Base-by-base conservation (phyloP, 2,888 invertebrate species). In the Sarcophaga caerulescens region DNA sequence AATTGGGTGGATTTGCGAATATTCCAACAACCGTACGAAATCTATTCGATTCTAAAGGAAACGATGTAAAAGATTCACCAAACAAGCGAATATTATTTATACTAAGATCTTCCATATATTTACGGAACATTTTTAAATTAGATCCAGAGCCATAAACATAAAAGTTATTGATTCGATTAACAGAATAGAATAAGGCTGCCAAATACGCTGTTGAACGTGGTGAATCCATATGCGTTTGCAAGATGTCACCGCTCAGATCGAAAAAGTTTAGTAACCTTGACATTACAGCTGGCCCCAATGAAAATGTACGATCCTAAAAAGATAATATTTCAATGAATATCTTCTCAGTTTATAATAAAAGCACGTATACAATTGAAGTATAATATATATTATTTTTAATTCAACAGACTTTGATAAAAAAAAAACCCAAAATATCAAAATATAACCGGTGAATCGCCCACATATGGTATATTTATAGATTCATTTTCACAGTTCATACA, bases 201-300 rank as follows among this genome's bases (percentile, higher is more conserved):
- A 97, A 92, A 90, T 97, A 97, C 0, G 96, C 97, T 0, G 96
- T 96, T 65, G 96, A 96, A 10, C 97, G 94, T 0, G 97, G 97
- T 0, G 97, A 97, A 0, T 96, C 95, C 0, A 97, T 95, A 89
- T 97, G 97, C 0, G 97, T 97, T 90, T 97, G 96, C 0, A 97
- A 95, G 0, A 97, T 95, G 25, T 95, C 96, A 3, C 97, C 97
- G 14, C 95, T 94, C 1, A 97, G 92, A 70, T 95, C 94, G 87
- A 90, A 93, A 79, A 90, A 92, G 65, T 95, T 94, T n/a, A 97
- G 93, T 0, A 96, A 94, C 87, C 95, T 95, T 74, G 95, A 95
- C 85, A 97, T 94, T 0, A 96, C 95, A 0, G 97, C 97, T 0
- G 97, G 96, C 0, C 97, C 97, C 88, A 96, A 94, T 89, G 97